Percentiles rank a stretch among this genome's conserved stretches.
Evolutionary conservation across 2,888 invertebrate genomes (phyloP).

Genomic region (Panzeria rudis): DNA sequence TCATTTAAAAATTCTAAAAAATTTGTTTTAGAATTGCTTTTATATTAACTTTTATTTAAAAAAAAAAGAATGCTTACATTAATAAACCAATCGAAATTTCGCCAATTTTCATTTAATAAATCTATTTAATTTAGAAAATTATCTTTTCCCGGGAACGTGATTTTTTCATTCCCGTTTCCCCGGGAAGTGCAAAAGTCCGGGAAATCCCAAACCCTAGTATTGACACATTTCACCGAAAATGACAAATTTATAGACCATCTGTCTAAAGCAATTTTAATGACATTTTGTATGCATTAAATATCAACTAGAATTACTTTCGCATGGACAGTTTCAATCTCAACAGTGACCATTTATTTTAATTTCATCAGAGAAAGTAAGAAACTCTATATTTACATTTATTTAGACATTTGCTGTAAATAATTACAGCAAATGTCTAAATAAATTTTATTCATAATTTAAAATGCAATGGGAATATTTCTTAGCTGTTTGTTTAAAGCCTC

Average conservation of each 20-base stretch:
- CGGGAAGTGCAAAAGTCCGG: too few species aligned
- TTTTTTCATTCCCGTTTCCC: too few species aligned
- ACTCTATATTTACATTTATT: background rate
- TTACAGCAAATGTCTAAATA: background rate
- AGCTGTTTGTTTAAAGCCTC: background rate
- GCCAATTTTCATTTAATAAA: too few species aligned
- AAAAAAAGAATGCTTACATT: too few species aligned
- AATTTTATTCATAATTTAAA: background rate
- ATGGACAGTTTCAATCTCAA: conserved; percentile 15
- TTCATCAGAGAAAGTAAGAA: conserved; percentile 5
- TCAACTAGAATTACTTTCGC: conserved; percentile 53
- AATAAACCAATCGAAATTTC: too few species aligned
- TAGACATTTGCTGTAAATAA: too few species aligned
- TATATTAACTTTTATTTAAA: too few species aligned
- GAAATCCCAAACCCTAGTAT: too few species aligned
- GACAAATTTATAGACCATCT: conserved; percentile 44
- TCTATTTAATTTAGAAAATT: too few species aligned
- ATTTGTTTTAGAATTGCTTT: too few species aligned
- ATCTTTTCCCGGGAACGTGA: too few species aligned
- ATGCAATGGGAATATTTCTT: background rate
- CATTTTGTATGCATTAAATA: conserved; percentile 51
- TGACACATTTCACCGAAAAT: conserved; percentile 34
- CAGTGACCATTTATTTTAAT: conserved; percentile 15
- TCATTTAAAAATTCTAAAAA: too few species aligned
- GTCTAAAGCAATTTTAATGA: conserved; percentile 24